These are phyloP conservation scores for Noctua janthina DNA, from an alignment of 2,888 invertebrate genomes.

Conservation along the genomic window DNA sequence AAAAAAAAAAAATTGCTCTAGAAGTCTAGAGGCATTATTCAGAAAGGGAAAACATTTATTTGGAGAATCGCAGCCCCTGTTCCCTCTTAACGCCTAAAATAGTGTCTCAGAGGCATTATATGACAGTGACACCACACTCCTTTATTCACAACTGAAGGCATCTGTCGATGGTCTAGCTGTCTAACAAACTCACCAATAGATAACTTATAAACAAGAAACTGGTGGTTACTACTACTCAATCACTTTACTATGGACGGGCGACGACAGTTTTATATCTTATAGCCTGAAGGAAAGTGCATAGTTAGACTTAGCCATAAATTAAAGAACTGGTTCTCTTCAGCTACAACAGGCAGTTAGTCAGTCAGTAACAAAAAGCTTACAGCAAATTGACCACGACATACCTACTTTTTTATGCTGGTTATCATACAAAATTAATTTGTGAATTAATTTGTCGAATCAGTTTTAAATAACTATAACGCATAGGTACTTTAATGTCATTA, in stretches of 20 bases:
- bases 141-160: neutral
- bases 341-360: no score
- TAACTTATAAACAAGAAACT: neutral
- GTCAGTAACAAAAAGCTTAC: neutral
- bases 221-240: slow-evolving; percentile 15
- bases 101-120: neutral
- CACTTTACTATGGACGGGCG: slow-evolving; percentile 11
- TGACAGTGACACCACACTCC: neutral
- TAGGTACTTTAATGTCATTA: neutral
- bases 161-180: neutral
- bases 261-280: slow-evolving; percentile 27
- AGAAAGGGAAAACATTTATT: no score
- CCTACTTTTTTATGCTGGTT: neutral
- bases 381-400: neutral
- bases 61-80: no score
- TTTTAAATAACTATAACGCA: neutral
- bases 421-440: neutral
- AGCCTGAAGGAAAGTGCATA: slow-evolving; percentile 10
- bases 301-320: slow-evolving; percentile 7
- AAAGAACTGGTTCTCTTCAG: slow-evolving; percentile 15
- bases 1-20: no score
- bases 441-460: neutral
- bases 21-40: no score
- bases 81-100: neutral
- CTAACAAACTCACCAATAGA: neutral